Evolutionary conservation across 2,888 invertebrate genomes (phyloP), one percentile per base, ranked within the genome.

Genomic region (Drosophila monieri): DNA sequence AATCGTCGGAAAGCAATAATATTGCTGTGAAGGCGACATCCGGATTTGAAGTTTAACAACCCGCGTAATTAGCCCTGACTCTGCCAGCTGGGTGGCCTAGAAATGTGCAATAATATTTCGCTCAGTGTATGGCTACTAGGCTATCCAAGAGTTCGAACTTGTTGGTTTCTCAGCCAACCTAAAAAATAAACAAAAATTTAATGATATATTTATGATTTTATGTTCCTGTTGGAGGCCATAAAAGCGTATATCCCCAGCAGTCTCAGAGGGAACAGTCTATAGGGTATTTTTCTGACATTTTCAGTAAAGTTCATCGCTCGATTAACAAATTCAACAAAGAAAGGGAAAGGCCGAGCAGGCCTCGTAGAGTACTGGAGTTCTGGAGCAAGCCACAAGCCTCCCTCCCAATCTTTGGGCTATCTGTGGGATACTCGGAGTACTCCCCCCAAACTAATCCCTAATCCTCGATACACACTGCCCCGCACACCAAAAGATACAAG

Each of bases 281-380:
- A 6, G 35, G 27, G 37, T 46, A 62, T 70, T 27, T 27, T 25
- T 27, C 9, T 55, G 32, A 43, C 41, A 41, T 49, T 32, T 73
- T 58, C 61, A 75, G 58, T 72, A 73, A 80, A 75, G 88, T 78
- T 85, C 88, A 83, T 78, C 75, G 85, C 73, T 76, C 85, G 88
- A 88, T 85, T 81, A 85, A 85, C 76, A 72, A 81, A 78, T 67
- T 44, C 79, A 87, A 78, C 79, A 67, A 67, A 37, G 15, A 30
- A 6, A 35, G n/a, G 21, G 15, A 32, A 44, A 52, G 37, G 48
- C 41, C 14, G 41, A 9, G 25, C 41, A 51, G 51, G 43, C 61
- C 59, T 54, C 57, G 54, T 52, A 57, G 2, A 18, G 18, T 18
- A 18, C 18, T 18, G 18, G 18, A 18, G 18, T 23, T n/a, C n/a